Evolutionary conservation across 2,888 invertebrate genomes (phyloP).

Genomic region (Fragum sueziense): DNA sequence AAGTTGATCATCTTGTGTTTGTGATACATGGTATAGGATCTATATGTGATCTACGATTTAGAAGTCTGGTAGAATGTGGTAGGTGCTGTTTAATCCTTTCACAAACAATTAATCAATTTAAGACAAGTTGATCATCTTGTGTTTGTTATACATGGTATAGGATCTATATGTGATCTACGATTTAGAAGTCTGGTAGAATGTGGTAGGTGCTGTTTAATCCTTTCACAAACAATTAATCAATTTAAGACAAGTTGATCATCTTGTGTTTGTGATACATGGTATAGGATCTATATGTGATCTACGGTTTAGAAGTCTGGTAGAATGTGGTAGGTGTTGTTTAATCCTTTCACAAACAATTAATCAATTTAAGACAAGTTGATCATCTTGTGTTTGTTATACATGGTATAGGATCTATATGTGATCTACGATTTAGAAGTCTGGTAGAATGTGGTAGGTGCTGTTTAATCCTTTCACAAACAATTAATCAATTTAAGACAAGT

Average conservation of each 20-base stretch:
- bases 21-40: conserved; percentile 97
- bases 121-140: conserved; percentile 91
- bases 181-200: conserved; percentile 96
- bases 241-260: conserved; percentile 90
- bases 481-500: too few relatives aligned
- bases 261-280: conserved; percentile 96
- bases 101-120: too few relatives aligned
- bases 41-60: conserved; percentile 94
- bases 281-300: conserved; percentile 97
- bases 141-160: conserved; percentile 97
- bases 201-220: too few relatives aligned
- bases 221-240: too few relatives aligned
- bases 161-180: conserved; percentile 95
- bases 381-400: conserved; percentile 96
- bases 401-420: conserved; percentile 97
- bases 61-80: conserved; percentile 97
- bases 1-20: conserved; percentile 94
- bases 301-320: conserved; percentile 93
- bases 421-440: conserved; percentile 93
- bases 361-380: conserved; percentile 87
- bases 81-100: conserved; percentile 80
- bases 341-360: too few relatives aligned
- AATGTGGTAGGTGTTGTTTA: conserved; percentile 90
- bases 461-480: too few relatives aligned
- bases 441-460: conserved; percentile 97